Conservation (phyloP, 2,797 vertebrate genomes). For the Anableps anableps region DNA sequence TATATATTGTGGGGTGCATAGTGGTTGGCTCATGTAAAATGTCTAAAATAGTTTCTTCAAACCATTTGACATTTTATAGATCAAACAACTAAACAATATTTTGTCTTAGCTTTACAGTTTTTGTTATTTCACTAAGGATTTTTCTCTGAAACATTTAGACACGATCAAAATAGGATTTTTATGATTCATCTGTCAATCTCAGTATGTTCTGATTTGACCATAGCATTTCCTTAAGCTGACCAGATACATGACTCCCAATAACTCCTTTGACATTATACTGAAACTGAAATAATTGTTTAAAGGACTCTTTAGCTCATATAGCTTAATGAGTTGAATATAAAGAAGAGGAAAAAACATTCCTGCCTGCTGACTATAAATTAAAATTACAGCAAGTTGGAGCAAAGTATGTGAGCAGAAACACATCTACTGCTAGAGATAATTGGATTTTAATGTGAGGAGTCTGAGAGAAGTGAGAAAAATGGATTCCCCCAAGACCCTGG, state of each 20-base stretch:
- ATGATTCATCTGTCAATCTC: background rate
- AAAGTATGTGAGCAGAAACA: constrained; percentile 46
- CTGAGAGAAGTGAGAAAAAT: constrained; percentile 50
- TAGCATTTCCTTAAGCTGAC: background rate
- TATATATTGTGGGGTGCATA: too few species aligned
- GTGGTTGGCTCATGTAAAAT: too few species aligned
- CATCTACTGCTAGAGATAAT: constrained; percentile 65
- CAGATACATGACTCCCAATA: background rate
- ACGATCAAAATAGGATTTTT: background rate
- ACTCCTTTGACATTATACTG: constrained; percentile 3
- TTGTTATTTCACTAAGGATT: background rate
- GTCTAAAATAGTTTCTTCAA: too few species aligned
- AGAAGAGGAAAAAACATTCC: background rate
- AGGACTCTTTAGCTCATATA: background rate
- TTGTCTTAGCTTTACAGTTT: too few species aligned
- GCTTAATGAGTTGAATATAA: constrained; percentile 26
- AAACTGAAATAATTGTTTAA: constrained; percentile 3
- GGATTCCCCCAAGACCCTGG: constrained; percentile 44
- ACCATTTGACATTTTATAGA: too few species aligned
- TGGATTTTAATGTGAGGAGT: constrained; percentile 70
- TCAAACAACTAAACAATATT: too few species aligned
- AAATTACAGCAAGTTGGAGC: constrained; percentile 46
- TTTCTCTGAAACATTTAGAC: background rate
- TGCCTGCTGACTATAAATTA: constrained; percentile 21
- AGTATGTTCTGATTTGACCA: background rate